Base-by-base conservation (phyloP, 2,797 vertebrate genomes). In the Dicrostonyx torquatus region DNA sequence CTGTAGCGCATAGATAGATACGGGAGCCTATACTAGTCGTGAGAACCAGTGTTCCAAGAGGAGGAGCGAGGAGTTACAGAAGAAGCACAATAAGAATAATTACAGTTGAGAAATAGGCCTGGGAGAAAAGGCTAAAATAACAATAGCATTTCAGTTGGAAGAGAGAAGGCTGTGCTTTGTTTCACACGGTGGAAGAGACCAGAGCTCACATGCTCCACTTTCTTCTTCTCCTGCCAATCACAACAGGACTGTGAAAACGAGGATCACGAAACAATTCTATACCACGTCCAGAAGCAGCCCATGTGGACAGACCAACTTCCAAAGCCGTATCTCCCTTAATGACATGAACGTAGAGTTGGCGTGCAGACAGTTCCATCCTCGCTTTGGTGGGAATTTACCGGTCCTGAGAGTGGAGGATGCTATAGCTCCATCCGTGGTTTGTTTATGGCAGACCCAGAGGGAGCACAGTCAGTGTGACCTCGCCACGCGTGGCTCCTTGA, bases 111-210 rank as follows among this genome's bases (percentile, higher is more conserved):
- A 94, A 94, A 88, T 26, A 50, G 26, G 86, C 70, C 88, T 50
- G 82, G 70, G 73, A 94, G 93, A 93, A 90, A 89, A 86, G 68
- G 22, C 73, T 94, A 55, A 96, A 91, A 85, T 78, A 91, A 87
- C 89, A 94, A 50, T 40, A 40, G 9, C 73, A 70, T 64, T 88
- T 88, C 68, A 40, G 12, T 66, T 40, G 72, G 48, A 64, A 40
- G 45, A 80, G 40, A 94, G 55, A 94, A 93, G 88, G 82, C 48
- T 58, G 24, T 31, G 34, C 64, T 89, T 85, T 43, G 26, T 48
- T 88, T 91, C 34, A 60, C 66, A 53, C 0, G 13, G 58, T 34
- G 43, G 22, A 34, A 43, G 62, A 95, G 37, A 90, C 26, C 62
- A 70, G 58, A 97, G n/a, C 48, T 77, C 77, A 45, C 48, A 1